phyloP scores from a whole-genome alignment of 2,888 invertebrate genomes.

The Sceliomorpha sp. region DNA sequence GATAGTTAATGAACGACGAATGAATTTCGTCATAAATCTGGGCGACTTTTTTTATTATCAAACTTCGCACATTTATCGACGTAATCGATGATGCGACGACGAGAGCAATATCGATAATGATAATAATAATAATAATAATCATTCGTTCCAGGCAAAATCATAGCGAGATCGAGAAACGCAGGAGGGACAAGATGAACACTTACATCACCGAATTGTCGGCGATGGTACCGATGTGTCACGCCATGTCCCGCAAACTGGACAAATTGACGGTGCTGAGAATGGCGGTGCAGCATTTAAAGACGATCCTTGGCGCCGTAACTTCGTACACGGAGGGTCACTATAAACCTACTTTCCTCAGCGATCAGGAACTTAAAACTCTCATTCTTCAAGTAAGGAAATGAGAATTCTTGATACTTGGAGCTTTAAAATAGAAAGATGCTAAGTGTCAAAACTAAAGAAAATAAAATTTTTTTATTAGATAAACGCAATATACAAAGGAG shows the following conservation, averaged over 20 bases:
- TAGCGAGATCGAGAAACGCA: conserved; percentile 96
- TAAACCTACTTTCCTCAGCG: conserved; percentile 91
- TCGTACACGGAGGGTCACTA: conserved; percentile 88
- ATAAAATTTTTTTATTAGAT: no score
- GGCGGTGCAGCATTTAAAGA: conserved; percentile 96
- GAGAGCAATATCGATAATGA: no score
- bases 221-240: conserved; percentile 96
- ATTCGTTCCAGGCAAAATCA: conserved; percentile 91
- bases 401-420: no score
- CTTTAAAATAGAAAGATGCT: no score
- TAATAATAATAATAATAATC: conserved; percentile 3
- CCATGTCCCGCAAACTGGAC: conserved; percentile 95
- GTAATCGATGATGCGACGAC: no score
- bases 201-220: conserved; percentile 94
- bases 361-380: conserved; percentile 92
- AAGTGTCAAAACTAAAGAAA: no score
- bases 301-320: conserved; percentile 87
- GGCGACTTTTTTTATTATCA: no score
- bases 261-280: conserved; percentile 93
- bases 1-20: no score
- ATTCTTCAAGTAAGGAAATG: conserved; percentile 85
- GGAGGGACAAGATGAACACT: conserved; percentile 97
- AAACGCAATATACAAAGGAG: no score
- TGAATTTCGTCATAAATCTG: no score
- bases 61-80: no score